These are phyloP conservation scores for Nesidiocoris tenuis DNA, from an alignment of 2,888 invertebrate genomes.

Conservation along the genomic window DNA sequence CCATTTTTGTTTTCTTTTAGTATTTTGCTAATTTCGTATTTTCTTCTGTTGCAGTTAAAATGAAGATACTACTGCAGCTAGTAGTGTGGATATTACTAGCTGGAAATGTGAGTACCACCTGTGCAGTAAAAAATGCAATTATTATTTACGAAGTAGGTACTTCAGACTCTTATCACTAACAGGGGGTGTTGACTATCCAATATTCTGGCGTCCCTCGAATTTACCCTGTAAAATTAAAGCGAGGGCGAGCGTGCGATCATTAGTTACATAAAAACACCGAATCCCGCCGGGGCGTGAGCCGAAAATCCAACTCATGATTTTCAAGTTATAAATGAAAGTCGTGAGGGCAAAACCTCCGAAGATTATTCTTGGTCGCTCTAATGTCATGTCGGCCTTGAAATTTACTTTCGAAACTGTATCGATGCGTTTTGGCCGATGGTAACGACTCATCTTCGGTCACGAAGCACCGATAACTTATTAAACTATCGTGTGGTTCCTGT, in stretches of 20 bases:
- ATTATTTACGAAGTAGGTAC: too few species aligned
- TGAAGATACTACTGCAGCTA: conserved; percentile 47
- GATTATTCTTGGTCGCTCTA: neutral
- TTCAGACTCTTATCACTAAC: too few species aligned
- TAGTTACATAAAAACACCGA: neutral
- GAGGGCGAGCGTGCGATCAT: too few species aligned
- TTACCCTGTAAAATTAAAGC: too few species aligned
- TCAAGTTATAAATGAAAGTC: conserved; percentile 23
- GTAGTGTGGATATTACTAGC: conserved; percentile 46
- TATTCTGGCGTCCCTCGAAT: too few species aligned
- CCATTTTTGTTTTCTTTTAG: too few species aligned
- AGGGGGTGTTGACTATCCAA: too few species aligned
- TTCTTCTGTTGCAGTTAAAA: conserved; percentile 46
- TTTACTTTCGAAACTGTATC: neutral
- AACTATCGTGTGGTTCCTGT: neutral
- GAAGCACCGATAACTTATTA: neutral
- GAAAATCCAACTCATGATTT: neutral
- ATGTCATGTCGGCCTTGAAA: neutral
- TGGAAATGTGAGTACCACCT: conserved; percentile 20
- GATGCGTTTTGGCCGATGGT: neutral
- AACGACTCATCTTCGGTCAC: neutral
- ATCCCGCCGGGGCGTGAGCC: conserved; percentile 6
- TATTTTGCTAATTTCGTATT: too few species aligned
- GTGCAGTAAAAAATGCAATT: neutral
- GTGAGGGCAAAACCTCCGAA: conserved; percentile 2